These are phyloP conservation scores for Ptychodera flava DNA, from an alignment of 35 echinoderm and acorn worm species.

Conservation along the genomic window DNA sequence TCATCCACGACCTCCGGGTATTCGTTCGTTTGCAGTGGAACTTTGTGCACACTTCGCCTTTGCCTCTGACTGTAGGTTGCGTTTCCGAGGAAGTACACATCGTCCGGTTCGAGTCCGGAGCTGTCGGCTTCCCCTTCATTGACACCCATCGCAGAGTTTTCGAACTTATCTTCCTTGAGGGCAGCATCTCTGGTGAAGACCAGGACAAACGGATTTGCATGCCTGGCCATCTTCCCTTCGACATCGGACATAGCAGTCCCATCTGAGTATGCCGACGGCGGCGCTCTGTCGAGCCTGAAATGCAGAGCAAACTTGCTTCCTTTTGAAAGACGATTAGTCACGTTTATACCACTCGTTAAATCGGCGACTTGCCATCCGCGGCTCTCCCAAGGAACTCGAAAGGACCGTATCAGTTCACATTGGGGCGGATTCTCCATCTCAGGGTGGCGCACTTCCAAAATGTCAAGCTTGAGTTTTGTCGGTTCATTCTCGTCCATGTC, in stretches of 20 bases:
- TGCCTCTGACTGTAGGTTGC: not conserved
- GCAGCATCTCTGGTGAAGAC: not conserved
- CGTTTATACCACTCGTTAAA: not conserved
- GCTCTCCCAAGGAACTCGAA: not conserved
- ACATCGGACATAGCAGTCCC: not conserved
- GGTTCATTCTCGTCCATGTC: not conserved
- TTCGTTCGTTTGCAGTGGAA: not conserved
- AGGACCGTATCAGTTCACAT: not conserved
- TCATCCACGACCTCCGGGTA: not conserved
- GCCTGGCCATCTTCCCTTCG: not conserved
- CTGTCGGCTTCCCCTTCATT: not conserved
- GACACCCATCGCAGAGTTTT: not conserved
- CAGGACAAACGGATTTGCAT: not conserved
- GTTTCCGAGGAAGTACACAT: not conserved
- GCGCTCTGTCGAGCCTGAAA: not conserved
- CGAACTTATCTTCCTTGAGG: not conserved
- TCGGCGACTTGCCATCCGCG: not conserved
- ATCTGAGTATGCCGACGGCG: not conserved
- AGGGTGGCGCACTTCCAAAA: too few relatives aligned
- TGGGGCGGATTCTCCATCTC: not conserved
- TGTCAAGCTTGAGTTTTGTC: not conserved
- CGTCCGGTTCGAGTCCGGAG: not conserved
- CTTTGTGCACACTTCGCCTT: not conserved
- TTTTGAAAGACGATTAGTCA: not conserved
- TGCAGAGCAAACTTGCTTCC: not conserved